phyloP scores from a whole-genome alignment of 2,888 invertebrate species.

The Drosophila paramelanica region DNA sequence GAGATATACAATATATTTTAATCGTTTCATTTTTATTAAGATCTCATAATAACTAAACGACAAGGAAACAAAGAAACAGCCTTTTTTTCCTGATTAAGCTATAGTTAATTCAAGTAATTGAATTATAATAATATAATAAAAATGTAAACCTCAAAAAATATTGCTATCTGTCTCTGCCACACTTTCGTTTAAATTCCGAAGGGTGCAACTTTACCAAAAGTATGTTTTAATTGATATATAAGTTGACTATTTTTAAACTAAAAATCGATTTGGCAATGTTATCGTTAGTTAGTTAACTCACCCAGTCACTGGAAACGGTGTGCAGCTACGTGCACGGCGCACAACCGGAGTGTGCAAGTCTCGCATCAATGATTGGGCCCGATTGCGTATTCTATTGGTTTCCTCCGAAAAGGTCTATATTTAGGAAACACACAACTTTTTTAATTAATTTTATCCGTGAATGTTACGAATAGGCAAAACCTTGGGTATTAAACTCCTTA shows the following conservation, averaged over 20 bases:
- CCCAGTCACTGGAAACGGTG: conserved; percentile 84
- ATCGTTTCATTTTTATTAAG: too few species aligned
- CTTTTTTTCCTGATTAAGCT: too few species aligned
- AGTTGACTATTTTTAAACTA: background rate
- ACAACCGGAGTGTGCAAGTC: conserved; percentile 91
- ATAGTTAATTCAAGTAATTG: too few species aligned
- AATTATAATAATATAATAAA: too few species aligned
- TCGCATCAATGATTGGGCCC: conserved; percentile 90
- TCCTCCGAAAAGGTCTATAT: conserved; percentile 93
- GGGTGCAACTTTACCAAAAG: too few species aligned
- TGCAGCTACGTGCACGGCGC: conserved; percentile 88
- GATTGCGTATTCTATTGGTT: conserved; percentile 91
- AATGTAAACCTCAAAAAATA: too few species aligned
- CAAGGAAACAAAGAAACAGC: too few species aligned
- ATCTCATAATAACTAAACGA: too few species aligned
- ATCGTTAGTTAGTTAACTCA: conserved; percentile 53
- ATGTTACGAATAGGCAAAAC: background rate
- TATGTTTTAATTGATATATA: too few species aligned
- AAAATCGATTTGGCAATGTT: background rate
- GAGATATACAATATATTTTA: too few species aligned
- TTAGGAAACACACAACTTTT: conserved; percentile 1
- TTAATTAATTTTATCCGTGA: background rate
- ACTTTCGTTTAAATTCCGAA: too few species aligned
- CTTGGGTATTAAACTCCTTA: conserved; percentile 17
- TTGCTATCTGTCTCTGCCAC: too few species aligned